A percentile compares a stretch with the other conserved stretches of the same genome.
These are phyloP conservation scores for Cistogaster globosa DNA, from an alignment of 2,888 invertebrate species.

Conservation along the genomic window DNA sequence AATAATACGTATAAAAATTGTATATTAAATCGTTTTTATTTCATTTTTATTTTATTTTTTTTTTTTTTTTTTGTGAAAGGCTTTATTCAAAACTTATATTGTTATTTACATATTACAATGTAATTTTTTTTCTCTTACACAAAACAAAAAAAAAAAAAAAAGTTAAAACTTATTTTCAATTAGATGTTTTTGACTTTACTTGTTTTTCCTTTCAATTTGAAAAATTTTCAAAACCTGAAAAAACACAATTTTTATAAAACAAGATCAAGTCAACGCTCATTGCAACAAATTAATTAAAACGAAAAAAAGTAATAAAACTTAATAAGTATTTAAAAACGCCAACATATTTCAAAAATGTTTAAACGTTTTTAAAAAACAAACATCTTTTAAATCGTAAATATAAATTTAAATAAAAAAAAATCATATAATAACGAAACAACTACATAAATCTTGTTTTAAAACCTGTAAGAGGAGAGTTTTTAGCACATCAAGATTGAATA, in stretches of 20 bases:
- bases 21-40: constrained; percentile 20
- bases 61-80: constrained; percentile 12
- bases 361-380: constrained; percentile 67
- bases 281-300: constrained; percentile 34
- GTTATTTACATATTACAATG: constrained; percentile 39
- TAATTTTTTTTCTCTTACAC: constrained; percentile 18
- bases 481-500: too few species aligned
- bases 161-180: constrained; percentile 36
- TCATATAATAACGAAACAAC: constrained; percentile 43
- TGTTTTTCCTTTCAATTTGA: constrained; percentile 30
- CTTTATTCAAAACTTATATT: constrained; percentile 49
- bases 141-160: background rate
- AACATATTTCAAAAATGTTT: constrained; percentile 69
- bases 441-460: too few species aligned
- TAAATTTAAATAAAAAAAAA: constrained; percentile 67
- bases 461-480: too few species aligned
- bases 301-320: constrained; percentile 45
- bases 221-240: constrained; percentile 17
- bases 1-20: constrained; percentile 46
- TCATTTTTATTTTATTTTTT: too few species aligned
- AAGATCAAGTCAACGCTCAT: constrained; percentile 55
- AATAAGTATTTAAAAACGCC: constrained; percentile 70
- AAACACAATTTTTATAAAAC: constrained; percentile 42
- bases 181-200: constrained; percentile 22
- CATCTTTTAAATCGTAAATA: constrained; percentile 68